These are phyloP conservation scores for Melanotaenia duboulayi DNA, from an alignment of 2,113 vertebrate genomes.

Conservation along the genomic window DNA sequence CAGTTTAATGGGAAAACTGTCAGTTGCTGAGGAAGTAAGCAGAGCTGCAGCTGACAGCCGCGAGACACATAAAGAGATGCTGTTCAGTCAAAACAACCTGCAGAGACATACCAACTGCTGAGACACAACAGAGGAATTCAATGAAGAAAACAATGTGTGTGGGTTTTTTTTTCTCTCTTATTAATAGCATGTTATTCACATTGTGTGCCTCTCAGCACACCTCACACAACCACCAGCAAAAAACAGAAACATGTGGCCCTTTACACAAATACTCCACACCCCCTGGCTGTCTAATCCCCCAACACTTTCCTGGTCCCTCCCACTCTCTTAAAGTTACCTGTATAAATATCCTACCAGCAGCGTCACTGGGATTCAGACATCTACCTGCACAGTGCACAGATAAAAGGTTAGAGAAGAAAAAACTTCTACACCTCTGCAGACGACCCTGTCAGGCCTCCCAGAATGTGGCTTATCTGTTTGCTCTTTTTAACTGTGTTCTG, in stretches of 20 bases:
- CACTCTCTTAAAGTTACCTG: constrained; percentile 51
- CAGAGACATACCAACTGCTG: constrained; percentile 41
- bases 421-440: not conserved
- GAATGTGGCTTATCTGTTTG: constrained; percentile 66
- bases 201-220: constrained; percentile 21
- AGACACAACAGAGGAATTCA: constrained; percentile 31
- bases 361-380: constrained; percentile 50
- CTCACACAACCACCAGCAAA: not conserved
- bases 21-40: constrained; percentile 53
- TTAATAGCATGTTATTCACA: constrained; percentile 18
- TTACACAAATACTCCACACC: constrained; percentile 32
- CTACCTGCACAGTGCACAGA: constrained; percentile 37
- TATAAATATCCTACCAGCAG: constrained; percentile 70
- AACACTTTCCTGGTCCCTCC: constrained; percentile 60
- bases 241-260: constrained; percentile 44
- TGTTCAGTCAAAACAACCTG: constrained; percentile 70
- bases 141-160: constrained; percentile 48
- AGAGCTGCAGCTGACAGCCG: constrained; percentile 25
- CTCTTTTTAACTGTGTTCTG: constrained; percentile 35
- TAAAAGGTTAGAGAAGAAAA: not conserved
- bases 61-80: constrained; percentile 59
- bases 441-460: constrained; percentile 5
- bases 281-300: constrained; percentile 43
- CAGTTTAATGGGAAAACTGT: constrained; percentile 43
- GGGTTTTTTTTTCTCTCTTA: constrained; percentile 48